A percentile compares a stretch with the other conserved stretches of the same genome.
Evolutionary conservation across 2,888 invertebrate genomes (phyloP).

Genomic region (Perdita meconis): DNA sequence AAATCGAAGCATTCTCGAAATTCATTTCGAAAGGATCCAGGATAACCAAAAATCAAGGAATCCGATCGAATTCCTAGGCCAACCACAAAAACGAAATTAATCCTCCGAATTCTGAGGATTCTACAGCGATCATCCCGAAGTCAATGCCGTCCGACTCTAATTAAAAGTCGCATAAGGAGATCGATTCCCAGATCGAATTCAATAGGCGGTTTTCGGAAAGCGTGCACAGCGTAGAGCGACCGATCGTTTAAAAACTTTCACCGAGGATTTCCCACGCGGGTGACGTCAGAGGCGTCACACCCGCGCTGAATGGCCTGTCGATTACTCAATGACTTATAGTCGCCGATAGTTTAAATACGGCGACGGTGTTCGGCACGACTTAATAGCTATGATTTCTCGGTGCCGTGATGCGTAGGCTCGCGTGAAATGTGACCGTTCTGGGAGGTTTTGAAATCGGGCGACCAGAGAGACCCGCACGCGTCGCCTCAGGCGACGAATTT

Average conservation of each 20-base stretch:
- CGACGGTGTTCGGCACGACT: slow-evolving; percentile 55
- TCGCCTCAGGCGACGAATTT: slow-evolving; percentile 55
- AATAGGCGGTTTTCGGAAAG: slow-evolving; percentile 28
- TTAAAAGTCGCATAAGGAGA: too few species aligned
- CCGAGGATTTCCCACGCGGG: slow-evolving; percentile 66
- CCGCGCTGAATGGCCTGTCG: slow-evolving; percentile 54
- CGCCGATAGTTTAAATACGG: slow-evolving; percentile 62
- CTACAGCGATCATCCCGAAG: too few species aligned
- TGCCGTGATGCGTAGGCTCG: slow-evolving; percentile 62
- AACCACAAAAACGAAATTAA: slow-evolving; percentile 43
- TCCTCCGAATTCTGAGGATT: slow-evolving; percentile 24
- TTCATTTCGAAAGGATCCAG: neutral
- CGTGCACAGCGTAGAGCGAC: neutral
- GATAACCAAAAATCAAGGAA: neutral
- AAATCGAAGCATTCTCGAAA: too few species aligned
- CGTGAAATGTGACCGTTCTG: slow-evolving; percentile 57
- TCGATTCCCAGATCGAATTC: too few species aligned
- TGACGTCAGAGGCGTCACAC: slow-evolving; percentile 58
- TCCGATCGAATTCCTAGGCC: slow-evolving; percentile 30
- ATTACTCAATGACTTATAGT: slow-evolving; percentile 72
- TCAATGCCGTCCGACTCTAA: too few species aligned
- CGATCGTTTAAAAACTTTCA: slow-evolving; percentile 68
- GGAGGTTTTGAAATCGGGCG: slow-evolving; percentile 61
- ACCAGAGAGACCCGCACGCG: slow-evolving; percentile 5
- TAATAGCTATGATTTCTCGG: slow-evolving; percentile 69